Conservation (phyloP, 2,113 vertebrate genomes). For the Tichodroma muraria region DNA sequence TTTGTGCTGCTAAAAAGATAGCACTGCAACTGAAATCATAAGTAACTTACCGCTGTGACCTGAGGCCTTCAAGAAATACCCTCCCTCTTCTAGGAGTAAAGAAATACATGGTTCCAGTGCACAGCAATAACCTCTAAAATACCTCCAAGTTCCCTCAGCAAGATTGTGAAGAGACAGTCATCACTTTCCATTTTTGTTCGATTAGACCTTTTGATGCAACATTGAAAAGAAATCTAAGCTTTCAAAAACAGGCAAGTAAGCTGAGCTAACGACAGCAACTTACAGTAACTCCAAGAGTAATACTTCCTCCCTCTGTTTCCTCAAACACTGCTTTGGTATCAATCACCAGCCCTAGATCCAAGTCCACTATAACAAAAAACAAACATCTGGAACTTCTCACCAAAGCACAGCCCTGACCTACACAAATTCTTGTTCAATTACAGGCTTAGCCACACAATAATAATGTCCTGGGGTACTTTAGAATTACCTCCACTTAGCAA, state of each 20-base stretch:
- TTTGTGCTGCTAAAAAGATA: neutral
- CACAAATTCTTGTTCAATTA: neutral
- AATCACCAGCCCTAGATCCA: neutral
- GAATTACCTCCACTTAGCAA: neutral
- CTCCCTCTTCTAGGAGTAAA: neutral
- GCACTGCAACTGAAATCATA: neutral
- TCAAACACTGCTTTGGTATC: neutral
- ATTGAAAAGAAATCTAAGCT: neutral
- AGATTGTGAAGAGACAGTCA: neutral
- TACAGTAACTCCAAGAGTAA: neutral
- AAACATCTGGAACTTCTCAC: neutral
- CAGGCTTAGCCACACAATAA: neutral
- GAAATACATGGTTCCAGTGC: neutral
- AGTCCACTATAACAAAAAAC: neutral
- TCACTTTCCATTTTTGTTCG: neutral
- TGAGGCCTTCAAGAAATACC: neutral
- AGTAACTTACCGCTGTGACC: neutral
- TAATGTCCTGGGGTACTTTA: neutral
- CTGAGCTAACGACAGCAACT: neutral
- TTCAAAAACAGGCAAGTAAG: neutral
- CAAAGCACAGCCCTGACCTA: neutral
- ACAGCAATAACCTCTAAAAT: neutral
- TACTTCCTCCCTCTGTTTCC: neutral
- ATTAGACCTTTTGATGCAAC: neutral
- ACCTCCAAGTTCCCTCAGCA: neutral